These are phyloP conservation scores for Bruchidius siliquastri DNA, from an alignment of 2,888 invertebrate species.

Conservation along the genomic window DNA sequence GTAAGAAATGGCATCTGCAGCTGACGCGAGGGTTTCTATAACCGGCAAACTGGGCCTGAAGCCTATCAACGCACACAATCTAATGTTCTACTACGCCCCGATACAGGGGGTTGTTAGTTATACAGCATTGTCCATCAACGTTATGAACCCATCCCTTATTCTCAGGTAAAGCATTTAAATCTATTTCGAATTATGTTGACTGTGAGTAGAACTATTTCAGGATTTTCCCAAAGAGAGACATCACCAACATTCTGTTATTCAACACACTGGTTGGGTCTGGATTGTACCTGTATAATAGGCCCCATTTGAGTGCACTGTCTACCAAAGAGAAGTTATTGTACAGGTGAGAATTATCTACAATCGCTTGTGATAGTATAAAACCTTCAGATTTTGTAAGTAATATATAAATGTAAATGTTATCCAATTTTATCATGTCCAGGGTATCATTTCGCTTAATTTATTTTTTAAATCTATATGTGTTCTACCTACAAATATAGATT, in stretches of 20 bases:
- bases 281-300: slow-evolving; percentile 75
- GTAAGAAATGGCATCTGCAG: slow-evolving; percentile 31
- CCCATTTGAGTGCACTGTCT: slow-evolving; percentile 66
- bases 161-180: slow-evolving; percentile 54
- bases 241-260: slow-evolving; percentile 76
- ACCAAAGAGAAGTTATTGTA: slow-evolving; percentile 61
- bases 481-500: no score
- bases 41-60: slow-evolving; percentile 50
- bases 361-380: background rate
- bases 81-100: slow-evolving; percentile 72
- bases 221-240: slow-evolving; percentile 66
- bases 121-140: slow-evolving; percentile 73
- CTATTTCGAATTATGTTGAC: background rate
- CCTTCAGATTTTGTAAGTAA: no score
- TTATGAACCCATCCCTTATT: slow-evolving; percentile 77
- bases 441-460: no score
- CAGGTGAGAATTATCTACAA: slow-evolving; percentile 50
- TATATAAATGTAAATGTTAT: no score
- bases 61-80: slow-evolving; percentile 67
- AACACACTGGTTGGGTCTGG: slow-evolving; percentile 79
- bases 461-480: no score
- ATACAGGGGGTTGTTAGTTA: slow-evolving; percentile 72
- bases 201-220: slow-evolving; percentile 48
- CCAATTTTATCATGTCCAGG: no score
- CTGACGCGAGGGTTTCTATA: slow-evolving; percentile 32